Evolutionary conservation across 2,113 vertebrate species (phyloP).

Genomic region (Crocuta crocuta): DNA sequence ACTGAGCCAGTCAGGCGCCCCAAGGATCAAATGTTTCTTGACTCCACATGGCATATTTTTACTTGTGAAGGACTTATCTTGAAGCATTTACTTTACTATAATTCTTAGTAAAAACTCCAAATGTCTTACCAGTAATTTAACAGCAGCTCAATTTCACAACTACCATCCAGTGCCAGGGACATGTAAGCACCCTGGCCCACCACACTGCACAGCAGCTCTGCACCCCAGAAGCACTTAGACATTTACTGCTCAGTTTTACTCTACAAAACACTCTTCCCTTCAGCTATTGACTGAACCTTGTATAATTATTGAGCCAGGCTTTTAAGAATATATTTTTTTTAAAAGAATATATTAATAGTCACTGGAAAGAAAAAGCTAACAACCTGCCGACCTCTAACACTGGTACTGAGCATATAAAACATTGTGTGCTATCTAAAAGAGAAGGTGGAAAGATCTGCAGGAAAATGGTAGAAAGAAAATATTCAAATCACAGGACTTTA

Average conservation of each 20-base stretch:
- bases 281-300: background rate
- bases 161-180: background rate
- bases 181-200: background rate
- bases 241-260: background rate
- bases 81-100: background rate
- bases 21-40: background rate
- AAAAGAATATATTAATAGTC: background rate
- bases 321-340: background rate
- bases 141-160: background rate
- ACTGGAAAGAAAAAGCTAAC: background rate
- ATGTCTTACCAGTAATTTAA: background rate
- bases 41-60: background rate
- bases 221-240: background rate
- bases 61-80: background rate
- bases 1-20: background rate
- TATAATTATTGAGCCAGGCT: background rate
- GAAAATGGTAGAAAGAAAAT: background rate
- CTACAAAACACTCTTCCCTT: background rate
- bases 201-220: accelerated
- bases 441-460: background rate
- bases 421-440: background rate
- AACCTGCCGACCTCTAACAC: background rate
- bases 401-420: background rate
- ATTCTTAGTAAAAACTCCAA: background rate
- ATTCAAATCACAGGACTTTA: background rate